Evolutionary conservation across 1,140 invertebrate species (phyloP).

Genomic region (Thaumetopoea pityocampa): DNA sequence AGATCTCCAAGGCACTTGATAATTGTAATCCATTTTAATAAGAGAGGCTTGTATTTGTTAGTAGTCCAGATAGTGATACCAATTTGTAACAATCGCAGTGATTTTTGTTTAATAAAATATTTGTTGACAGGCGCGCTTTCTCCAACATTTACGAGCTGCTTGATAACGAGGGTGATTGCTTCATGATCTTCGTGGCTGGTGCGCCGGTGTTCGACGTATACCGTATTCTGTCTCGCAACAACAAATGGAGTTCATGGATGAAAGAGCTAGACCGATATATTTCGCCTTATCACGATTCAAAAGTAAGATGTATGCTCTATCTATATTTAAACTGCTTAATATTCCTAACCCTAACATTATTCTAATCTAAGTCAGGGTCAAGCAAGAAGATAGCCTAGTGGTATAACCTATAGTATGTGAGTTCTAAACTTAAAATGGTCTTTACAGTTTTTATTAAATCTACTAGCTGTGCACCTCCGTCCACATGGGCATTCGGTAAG

Average conservation of each 20-base stretch:
- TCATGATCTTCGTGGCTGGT: slow-evolving; percentile 83
- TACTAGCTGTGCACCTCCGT: too few species aligned
- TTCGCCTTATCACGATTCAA: slow-evolving; percentile 79
- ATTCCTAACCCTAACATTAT: too few species aligned
- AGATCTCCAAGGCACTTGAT: background rate
- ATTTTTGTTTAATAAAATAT: background rate
- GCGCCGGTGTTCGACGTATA: slow-evolving; percentile 85
- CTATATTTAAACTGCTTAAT: too few species aligned
- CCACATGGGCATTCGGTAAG: too few species aligned
- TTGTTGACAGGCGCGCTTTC: slow-evolving; percentile 78
- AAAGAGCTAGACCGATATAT: slow-evolving; percentile 80
- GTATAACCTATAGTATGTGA: too few species aligned
- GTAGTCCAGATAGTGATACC: too few species aligned
- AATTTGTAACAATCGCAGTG: background rate
- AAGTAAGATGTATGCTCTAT: slow-evolving; percentile 26
- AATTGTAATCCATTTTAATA: background rate
- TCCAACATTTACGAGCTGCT: slow-evolving; percentile 81
- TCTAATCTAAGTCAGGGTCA: too few species aligned
- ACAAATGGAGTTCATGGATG: slow-evolving; percentile 82
- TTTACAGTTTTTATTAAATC: too few species aligned
- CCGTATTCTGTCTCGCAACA: slow-evolving; percentile 75
- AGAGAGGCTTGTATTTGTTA: background rate
- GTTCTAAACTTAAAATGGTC: too few species aligned
- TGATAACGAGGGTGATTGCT: slow-evolving; percentile 79
- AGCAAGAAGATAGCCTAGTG: too few species aligned